A percentile compares a stretch with the other conserved stretches of the same genome.
phyloP scores from a whole-genome alignment of 2,113 vertebrate species.

The Cochlearius cochlearius region DNA sequence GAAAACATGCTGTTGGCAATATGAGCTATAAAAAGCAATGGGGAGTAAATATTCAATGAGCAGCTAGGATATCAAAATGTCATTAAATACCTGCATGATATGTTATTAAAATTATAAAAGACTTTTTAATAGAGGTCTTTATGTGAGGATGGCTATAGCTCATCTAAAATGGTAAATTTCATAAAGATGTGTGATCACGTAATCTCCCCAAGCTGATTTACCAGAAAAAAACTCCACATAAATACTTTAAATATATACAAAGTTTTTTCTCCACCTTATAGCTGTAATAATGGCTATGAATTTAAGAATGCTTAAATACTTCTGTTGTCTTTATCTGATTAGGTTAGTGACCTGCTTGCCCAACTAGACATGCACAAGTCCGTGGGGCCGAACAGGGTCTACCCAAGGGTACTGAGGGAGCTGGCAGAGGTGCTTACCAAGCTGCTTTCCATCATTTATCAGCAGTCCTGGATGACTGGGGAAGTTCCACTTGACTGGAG shows the following conservation, averaged over 20 bases:
- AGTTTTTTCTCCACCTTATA: not conserved
- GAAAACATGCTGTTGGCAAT: slow-evolving; percentile 38
- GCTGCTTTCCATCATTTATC: no score
- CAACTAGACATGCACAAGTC: no score
- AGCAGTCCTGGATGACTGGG: no score
- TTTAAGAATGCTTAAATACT: not conserved
- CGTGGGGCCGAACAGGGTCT: no score
- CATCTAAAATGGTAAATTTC: slow-evolving; percentile 29
- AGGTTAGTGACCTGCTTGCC: no score
- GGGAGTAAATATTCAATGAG: slow-evolving; percentile 34
- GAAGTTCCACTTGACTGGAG: no score
- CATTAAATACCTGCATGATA: slow-evolving; percentile 37
- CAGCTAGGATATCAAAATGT: slow-evolving; percentile 45
- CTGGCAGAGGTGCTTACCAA: no score
- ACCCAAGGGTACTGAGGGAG: no score
- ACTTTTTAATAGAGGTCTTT: slow-evolving; percentile 43
- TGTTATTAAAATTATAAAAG: slow-evolving; percentile 58
- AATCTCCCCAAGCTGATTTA: not conserved
- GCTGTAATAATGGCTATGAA: not conserved
- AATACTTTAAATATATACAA: not conserved
- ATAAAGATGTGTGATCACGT: not conserved
- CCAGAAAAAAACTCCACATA: not conserved
- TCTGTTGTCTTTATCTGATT: not conserved
- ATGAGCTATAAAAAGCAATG: slow-evolving; percentile 36
- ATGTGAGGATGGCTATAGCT: not conserved